phyloP scores from a whole-genome alignment of 2,113 vertebrate species.

The Chlorodrepanis virens region DNA sequence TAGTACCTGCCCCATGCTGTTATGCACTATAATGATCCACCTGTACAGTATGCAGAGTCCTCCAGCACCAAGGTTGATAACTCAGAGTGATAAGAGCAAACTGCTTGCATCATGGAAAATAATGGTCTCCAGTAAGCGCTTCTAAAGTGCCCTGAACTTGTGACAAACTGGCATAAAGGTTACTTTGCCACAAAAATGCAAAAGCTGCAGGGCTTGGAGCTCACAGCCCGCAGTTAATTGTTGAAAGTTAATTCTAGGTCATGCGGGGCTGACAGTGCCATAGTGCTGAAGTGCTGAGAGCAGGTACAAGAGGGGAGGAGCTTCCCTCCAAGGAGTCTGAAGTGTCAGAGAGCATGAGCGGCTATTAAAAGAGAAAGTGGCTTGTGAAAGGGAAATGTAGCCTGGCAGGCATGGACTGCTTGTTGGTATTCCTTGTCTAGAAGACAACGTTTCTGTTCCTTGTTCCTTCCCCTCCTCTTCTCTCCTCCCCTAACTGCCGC shows the following conservation, averaged over 20 bases:
- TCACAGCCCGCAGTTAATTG: slow-evolving; percentile 53
- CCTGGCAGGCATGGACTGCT: slow-evolving; percentile 18
- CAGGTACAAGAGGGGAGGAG: slow-evolving; percentile 1
- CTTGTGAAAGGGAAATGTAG: slow-evolving; percentile 30
- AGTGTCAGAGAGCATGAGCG: neutral
- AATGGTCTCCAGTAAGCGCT: slow-evolving; percentile 47
- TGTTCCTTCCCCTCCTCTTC: neutral
- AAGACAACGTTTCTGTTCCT: slow-evolving; percentile 10
- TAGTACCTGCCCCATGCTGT: neutral
- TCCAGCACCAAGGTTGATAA: slow-evolving; percentile 59
- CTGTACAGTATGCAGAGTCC: slow-evolving; percentile 42
- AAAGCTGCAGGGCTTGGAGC: slow-evolving; percentile 46
- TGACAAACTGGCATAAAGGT: slow-evolving; percentile 76
- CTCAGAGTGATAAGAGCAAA: slow-evolving; percentile 72
- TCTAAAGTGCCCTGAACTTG: slow-evolving; percentile 72
- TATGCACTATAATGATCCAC: slow-evolving; percentile 44
- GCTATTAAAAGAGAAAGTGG: slow-evolving; percentile 66
- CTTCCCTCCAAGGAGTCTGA: slow-evolving; percentile 7
- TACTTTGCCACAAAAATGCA: slow-evolving; percentile 64
- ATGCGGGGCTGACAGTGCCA: slow-evolving; percentile 47
- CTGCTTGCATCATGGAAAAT: slow-evolving; percentile 81
- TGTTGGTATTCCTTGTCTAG: neutral
- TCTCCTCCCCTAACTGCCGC: neutral
- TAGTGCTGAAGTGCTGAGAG: slow-evolving; percentile 26
- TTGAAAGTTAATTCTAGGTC: slow-evolving; percentile 75